Conservation (phyloP, 2,797 vertebrate genomes). For the Alcedo atthis region DNA sequence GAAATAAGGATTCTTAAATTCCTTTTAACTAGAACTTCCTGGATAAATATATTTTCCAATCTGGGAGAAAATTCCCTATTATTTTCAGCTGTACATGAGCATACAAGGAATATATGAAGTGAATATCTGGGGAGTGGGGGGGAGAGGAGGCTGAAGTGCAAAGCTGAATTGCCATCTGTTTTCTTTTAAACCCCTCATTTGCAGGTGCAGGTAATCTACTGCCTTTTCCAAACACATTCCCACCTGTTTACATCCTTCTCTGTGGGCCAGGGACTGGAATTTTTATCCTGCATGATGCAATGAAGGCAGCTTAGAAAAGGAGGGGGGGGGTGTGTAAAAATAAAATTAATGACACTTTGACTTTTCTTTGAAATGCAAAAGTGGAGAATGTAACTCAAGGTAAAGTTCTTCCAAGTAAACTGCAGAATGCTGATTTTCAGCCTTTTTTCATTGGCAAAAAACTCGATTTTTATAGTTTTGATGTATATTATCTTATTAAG, state of each 20-base stretch:
- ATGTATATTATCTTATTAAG: neutral
- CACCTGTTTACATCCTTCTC: neutral
- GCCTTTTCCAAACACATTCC: neutral
- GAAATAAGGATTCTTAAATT: neutral
- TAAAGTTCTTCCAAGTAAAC: neutral
- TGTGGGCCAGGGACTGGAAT: neutral
- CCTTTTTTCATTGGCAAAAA: neutral
- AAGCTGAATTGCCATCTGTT: neutral
- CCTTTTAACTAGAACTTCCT: neutral
- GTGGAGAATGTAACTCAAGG: neutral
- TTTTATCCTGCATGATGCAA: neutral
- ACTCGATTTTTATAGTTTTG: neutral
- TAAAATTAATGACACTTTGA: neutral
- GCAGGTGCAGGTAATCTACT: neutral
- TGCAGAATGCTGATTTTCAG: neutral
- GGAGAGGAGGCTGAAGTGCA: neutral
- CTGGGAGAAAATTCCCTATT: neutral
- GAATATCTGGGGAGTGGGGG: neutral
- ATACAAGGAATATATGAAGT: neutral
- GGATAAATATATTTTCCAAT: neutral
- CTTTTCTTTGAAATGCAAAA: neutral
- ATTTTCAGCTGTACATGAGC: neutral
- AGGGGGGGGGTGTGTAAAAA: neutral
- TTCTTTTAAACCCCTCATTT: conserved; percentile 15
- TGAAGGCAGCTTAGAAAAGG: neutral